Conservation (phyloP, 2,888 invertebrate species). For the Cabera pusaria region DNA sequence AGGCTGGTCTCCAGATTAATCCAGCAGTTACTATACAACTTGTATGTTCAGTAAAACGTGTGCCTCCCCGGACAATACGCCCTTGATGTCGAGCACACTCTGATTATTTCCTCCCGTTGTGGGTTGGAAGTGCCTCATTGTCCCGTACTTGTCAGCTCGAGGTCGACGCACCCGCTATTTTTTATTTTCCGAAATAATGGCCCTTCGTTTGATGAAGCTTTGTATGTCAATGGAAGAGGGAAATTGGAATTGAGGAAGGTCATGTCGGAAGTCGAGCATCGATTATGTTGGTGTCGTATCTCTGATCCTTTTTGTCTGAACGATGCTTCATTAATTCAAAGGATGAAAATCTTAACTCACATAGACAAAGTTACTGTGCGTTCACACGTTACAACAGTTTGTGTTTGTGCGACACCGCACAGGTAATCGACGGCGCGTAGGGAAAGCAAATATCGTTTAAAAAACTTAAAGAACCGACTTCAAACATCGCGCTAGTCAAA, state of each 20-base stretch:
- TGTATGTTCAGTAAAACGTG: constrained; percentile 17
- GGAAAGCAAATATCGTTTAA: too few species aligned
- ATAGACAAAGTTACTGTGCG: too few species aligned
- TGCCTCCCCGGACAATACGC: constrained; percentile 45
- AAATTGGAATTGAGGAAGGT: constrained; percentile 17
- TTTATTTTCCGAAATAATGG: constrained; percentile 30
- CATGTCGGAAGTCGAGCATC: constrained; percentile 20
- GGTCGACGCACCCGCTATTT: constrained; percentile 47
- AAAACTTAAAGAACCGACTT: too few species aligned
- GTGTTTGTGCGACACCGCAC: too few species aligned
- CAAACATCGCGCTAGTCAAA: too few species aligned
- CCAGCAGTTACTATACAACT: too few species aligned
- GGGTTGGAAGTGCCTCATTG: constrained; percentile 55
- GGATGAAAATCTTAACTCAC: too few species aligned
- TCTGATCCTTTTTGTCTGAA: constrained; percentile 3
- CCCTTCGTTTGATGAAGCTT: constrained; percentile 28
- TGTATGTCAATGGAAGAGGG: constrained; percentile 21
- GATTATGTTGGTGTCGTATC: too few species aligned
- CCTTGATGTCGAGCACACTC: constrained; percentile 52
- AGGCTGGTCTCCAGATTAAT: too few species aligned
- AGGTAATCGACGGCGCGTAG: too few species aligned
- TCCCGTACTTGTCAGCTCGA: constrained; percentile 50
- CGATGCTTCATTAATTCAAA: too few species aligned
- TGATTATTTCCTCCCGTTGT: constrained; percentile 61
- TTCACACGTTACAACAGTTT: too few species aligned